Evolutionary conservation across 2,888 invertebrate genomes (phyloP), one percentile per base, ranked within the genome.

Genomic region (Campoplex capitator): DNA sequence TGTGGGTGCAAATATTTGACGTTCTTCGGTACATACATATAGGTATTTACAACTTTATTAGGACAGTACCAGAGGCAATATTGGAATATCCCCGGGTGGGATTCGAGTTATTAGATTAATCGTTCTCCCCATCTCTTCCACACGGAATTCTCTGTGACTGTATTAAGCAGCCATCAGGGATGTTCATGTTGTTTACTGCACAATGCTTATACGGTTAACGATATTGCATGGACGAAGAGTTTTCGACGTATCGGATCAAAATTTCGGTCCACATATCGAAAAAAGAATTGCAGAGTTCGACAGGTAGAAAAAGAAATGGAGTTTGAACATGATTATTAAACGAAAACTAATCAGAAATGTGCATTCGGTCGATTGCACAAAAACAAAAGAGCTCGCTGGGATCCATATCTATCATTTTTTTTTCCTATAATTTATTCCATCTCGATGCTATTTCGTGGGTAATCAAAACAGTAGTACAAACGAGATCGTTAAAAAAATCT

Each of bases 101-200:
- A 71, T 76, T 75, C 56, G 80, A 83, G 89, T 90, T 91, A 92
- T 92, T 91, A 91, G 93, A 92, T 93, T 92, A 93, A 93, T 93
- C 90, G 89, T 75, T 86, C 87, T 84, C 89, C 48, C 89, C 88
- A 79, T 88, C 89, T 85, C 84, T 35, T 68, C 54, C 62, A 38
- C 45, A 76, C 65, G 45, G 48, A 78, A 71, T 83, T 79, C 45
- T 45, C 56, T 54, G n/a, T 68, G 74, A 67, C n/a, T 67, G 11
- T 54, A 23, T 45, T 18, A 35, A 84, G 45, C 65, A 84, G 45
- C 65, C 70, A 76, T 78, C 62, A 65, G 45, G 54, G 80, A 76
- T 16, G 42, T 35, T 76, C 42, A 23, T 32, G 51, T 38, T 38
- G n/a, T 56, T 48, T 67, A 32, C 42, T 23, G 68, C 0, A 23